These are phyloP conservation scores for Lethrus apterus DNA, from an alignment of 1,140 invertebrate species.

Conservation along the genomic window DNA sequence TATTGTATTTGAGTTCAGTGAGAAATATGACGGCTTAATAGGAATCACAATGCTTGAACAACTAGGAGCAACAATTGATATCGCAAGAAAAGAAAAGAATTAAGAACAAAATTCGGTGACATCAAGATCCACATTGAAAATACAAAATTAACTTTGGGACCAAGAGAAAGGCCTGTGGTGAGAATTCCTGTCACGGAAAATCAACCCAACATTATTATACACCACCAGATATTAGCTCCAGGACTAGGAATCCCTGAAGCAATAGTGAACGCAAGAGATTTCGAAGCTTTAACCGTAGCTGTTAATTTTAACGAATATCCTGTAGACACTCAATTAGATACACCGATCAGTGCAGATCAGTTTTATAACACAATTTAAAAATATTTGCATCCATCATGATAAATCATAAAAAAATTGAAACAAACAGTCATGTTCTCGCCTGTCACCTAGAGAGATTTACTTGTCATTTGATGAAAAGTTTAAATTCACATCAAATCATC, in stretches of 20 bases:
- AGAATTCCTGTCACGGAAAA: conserved; percentile 5
- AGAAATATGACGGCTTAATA: conserved; percentile 1
- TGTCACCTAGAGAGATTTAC: too few species aligned
- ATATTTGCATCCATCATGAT: too few species aligned
- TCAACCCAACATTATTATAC: background rate
- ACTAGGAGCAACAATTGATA: conserved; percentile 2
- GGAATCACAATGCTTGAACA: background rate
- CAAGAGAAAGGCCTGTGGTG: conserved; percentile 1
- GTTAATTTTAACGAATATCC: conserved; percentile 6
- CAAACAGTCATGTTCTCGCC: too few species aligned
- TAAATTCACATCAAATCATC: too few species aligned
- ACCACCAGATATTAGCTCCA: conserved; percentile 5
- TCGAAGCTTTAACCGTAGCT: background rate
- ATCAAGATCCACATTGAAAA: conserved; percentile 3
- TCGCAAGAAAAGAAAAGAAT: background rate
- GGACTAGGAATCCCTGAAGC: conserved; percentile 1
- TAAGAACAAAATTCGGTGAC: conserved; percentile 1
- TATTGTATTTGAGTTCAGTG: conserved; percentile 1
- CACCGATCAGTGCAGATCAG: background rate
- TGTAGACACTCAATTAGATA: background rate
- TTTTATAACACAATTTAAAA: too few species aligned
- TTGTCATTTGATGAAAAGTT: too few species aligned
- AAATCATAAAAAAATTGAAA: too few species aligned
- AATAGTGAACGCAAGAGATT: conserved; percentile 1
- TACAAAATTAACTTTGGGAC: conserved; percentile 4